Conservation (phyloP, 2,888 invertebrate species). For the Theretra japonica region DNA sequence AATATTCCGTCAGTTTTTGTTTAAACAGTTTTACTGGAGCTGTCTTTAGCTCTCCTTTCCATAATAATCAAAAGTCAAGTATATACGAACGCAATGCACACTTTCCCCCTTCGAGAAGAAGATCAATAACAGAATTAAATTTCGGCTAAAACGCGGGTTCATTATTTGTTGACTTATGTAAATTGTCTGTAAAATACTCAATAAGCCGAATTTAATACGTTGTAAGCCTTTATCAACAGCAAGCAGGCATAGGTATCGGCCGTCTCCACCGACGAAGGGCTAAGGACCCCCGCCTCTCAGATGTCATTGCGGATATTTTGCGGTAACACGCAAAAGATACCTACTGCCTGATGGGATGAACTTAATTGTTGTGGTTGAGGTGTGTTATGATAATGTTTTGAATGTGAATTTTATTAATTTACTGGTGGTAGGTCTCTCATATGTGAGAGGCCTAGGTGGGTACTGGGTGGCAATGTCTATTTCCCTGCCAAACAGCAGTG, state of each 20-base stretch:
- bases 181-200: constrained; percentile 70
- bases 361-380: constrained; percentile 33
- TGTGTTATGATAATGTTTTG: neutral
- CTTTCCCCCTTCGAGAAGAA: constrained; percentile 33
- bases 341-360: constrained; percentile 35
- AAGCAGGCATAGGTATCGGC: constrained; percentile 62
- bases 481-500: too few relatives aligned
- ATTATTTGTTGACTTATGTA: constrained; percentile 69
- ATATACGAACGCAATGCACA: constrained; percentile 28
- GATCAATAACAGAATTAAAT: constrained; percentile 54
- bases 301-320: constrained; percentile 37
- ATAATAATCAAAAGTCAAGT: too few relatives aligned
- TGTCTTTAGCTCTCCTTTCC: too few relatives aligned
- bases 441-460: too few relatives aligned
- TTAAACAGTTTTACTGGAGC: too few relatives aligned
- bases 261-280: constrained; percentile 41
- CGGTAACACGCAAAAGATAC: constrained; percentile 36
- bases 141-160: constrained; percentile 53
- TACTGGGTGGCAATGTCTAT: too few relatives aligned
- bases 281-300: constrained; percentile 40
- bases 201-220: constrained; percentile 69
- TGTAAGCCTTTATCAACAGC: constrained; percentile 72
- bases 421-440: too few relatives aligned
- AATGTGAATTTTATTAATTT: too few relatives aligned
- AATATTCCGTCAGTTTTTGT: too few relatives aligned